Evolutionary conservation across 2,113 vertebrate species (phyloP), one percentile per base, ranked within the genome.

Genomic region (Ifrita kowaldi): DNA sequence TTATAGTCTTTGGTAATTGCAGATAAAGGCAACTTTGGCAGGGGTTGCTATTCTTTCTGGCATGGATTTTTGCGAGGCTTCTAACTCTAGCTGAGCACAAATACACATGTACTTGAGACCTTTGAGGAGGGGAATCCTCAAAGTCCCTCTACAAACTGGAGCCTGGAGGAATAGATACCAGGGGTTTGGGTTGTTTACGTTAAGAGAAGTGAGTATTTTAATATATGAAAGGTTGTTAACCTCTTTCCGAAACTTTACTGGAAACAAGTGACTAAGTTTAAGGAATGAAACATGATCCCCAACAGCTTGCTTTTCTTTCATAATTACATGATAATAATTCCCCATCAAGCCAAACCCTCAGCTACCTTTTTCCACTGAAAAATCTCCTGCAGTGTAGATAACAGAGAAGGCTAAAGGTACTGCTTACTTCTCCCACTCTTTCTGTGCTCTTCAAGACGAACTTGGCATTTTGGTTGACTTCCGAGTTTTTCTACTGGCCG

Each of bases 131-230:
- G 8, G 4, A 21, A n/a, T n/a, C n/a, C n/a, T n/a, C n/a, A n/a
- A n/a, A 84, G 50, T 74, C 47, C 4, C 7, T 59, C 35, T 80
- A 30, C 55, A 84, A 69, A 75, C 33, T 55, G 59, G 42, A 95
- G 60, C 68, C 89, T 90, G 80, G 44, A 92, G 91, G 93, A 92
- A 92, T 87, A 93, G 90, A 87, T 92, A 84, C 39, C n/a, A 60
- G 52, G 16, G 21, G 11, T 67, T 87, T 3, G 4, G 16, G 37
- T 44, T 95, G 73, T 88, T 96, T 95, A 75, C 52, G 44, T 93
- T 87, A 93, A 77, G 22, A 28, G 14, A 90, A 86, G 39, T 67
- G 80, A 92, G 63, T 95, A 94, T 84, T 96, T 93, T 92, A 94
- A 86, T 90, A 75, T 44, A 90, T 87, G 89, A 59, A 32, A 89